Conservation (phyloP, 2,888 invertebrate species). For the Lasiommata megera region DNA sequence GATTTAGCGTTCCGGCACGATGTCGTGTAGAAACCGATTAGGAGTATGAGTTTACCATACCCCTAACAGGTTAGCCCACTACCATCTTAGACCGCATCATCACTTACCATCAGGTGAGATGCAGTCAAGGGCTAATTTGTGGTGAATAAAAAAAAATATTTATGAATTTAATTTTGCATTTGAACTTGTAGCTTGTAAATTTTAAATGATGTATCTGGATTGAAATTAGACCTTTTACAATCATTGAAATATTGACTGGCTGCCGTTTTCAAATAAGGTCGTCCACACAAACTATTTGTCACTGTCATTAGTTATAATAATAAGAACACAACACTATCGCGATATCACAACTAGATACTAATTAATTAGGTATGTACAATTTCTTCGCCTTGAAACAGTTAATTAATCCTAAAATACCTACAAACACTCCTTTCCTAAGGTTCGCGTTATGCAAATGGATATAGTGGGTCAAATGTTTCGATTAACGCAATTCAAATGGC, state of each 20-base stretch:
- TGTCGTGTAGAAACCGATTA: no score
- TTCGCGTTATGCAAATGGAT: constrained; percentile 22
- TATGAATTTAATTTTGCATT: no score
- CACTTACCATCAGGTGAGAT: no score
- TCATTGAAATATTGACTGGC: neutral
- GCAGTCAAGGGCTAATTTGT: no score
- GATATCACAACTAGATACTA: constrained; percentile 6
- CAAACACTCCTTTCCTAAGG: constrained; percentile 19
- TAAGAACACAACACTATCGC: constrained; percentile 6
- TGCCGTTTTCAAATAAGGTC: neutral
- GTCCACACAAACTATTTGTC: constrained; percentile 1
- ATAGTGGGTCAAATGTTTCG: constrained; percentile 27
- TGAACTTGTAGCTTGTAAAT: no score
- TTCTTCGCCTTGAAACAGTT: constrained; percentile 22
- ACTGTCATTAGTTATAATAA: constrained; percentile 10
- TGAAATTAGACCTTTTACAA: neutral
- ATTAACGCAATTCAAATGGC: constrained; percentile 28
- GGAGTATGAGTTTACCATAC: no score
- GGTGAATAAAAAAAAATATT: no score
- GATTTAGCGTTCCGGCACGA: no score
- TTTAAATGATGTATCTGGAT: neutral
- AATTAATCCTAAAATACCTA: constrained; percentile 17
- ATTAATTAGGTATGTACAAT: constrained; percentile 13
- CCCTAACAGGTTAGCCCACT: no score
- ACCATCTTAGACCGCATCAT: no score